These are phyloP conservation scores for Calliopum simillimum DNA, from an alignment of 2,888 invertebrate genomes.

Conservation along the genomic window DNA sequence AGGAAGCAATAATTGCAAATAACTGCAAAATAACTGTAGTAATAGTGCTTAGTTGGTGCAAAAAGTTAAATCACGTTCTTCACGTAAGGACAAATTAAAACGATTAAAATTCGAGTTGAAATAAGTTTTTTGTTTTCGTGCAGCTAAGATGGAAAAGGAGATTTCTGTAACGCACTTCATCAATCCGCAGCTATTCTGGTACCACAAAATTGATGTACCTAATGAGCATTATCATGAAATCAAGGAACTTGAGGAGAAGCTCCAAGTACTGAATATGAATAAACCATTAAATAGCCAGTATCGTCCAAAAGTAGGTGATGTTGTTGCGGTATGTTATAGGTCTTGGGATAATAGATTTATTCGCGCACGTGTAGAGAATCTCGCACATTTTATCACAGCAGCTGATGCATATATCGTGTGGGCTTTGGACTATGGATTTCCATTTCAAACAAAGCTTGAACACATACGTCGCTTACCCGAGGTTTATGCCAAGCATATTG, in stretches of 20 bases:
- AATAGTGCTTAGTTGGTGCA: too few relatives aligned
- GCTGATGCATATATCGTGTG: constrained; percentile 50
- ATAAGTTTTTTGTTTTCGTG: too few relatives aligned
- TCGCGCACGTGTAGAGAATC: constrained; percentile 47
- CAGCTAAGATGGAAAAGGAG: constrained; percentile 41
- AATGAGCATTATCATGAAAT: constrained; percentile 44
- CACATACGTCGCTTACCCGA: constrained; percentile 47
- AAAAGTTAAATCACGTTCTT: too few relatives aligned
- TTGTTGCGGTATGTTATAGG: constrained; percentile 49
- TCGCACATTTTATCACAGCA: constrained; percentile 41
- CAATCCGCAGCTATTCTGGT: constrained; percentile 55
- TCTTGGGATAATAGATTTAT: constrained; percentile 53
- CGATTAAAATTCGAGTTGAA: too few relatives aligned
- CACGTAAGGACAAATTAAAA: too few relatives aligned
- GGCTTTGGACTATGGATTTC: constrained; percentile 54
- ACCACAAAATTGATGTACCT: constrained; percentile 48
- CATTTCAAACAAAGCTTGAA: constrained; percentile 48
- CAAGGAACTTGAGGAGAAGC: constrained; percentile 44
- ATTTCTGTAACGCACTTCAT: constrained; percentile 52
- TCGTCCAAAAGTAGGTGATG: constrained; percentile 46
- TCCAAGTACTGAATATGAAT: constrained; percentile 45
- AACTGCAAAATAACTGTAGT: too few relatives aligned
- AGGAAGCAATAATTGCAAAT: too few relatives aligned
- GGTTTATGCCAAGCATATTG: constrained; percentile 30
- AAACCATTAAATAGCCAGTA: constrained; percentile 37